Percentiles rank a stretch among this genome's conserved stretches.
Conservation (phyloP, 1,140 invertebrate genomes). For the Zeugodacus cucurbitae region DNA sequence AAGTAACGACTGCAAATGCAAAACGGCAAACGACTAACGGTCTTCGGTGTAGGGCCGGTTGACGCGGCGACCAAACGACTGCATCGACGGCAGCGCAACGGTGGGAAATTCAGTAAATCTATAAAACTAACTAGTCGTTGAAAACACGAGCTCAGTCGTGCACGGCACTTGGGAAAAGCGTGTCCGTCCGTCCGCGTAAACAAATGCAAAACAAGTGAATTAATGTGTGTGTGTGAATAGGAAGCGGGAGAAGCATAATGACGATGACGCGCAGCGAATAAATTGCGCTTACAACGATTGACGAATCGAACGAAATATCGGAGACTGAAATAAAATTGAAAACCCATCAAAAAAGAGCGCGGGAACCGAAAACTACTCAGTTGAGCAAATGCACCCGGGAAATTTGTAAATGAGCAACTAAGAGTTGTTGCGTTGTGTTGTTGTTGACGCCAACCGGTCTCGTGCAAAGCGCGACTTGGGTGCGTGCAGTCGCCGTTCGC, state of each 20-base stretch:
- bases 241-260: conserved; percentile 17
- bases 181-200: conserved; percentile 33
- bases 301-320: background rate
- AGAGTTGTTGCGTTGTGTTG: background rate
- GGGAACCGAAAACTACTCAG: background rate
- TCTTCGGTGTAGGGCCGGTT: background rate
- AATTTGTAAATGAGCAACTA: background rate
- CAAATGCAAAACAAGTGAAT: background rate
- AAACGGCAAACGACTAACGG: background rate
- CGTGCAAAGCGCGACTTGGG: background rate
- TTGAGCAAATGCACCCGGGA: background rate
- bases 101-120: conserved; percentile 60
- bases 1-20: conserved; percentile 39
- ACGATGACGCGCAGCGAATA: background rate
- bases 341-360: background rate
- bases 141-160: conserved; percentile 66
- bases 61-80: background rate
- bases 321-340: background rate
- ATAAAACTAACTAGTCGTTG: conserved; percentile 64
- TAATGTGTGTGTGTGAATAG: background rate
- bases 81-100: background rate
- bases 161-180: conserved; percentile 61
- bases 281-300: background rate
- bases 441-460: conserved; percentile 28
- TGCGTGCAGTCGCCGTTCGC: background rate